phyloP scores from a whole-genome alignment of 2,113 vertebrate genomes.

The Aspiorhynchus laticeps region DNA sequence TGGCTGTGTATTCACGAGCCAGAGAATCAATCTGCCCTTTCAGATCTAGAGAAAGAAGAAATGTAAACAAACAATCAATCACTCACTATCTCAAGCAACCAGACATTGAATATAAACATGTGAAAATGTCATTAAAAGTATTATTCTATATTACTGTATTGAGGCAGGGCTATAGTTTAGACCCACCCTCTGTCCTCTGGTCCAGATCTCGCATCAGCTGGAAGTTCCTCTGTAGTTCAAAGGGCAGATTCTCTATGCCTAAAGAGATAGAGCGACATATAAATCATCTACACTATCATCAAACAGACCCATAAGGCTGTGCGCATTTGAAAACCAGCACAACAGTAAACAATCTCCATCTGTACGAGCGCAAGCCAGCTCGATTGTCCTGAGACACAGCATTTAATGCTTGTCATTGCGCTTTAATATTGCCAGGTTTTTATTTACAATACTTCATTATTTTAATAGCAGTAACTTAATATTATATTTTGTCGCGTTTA shows the following conservation, averaged over 20 bases:
- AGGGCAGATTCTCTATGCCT: slow-evolving; percentile 90
- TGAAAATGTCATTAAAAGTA: not conserved
- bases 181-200: slow-evolving; percentile 86
- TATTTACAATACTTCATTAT: not conserved
- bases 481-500: not conserved
- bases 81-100: not conserved
- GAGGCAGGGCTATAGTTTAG: not conserved
- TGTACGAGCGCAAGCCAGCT: not conserved
- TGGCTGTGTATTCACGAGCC: slow-evolving; percentile 86
- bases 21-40: slow-evolving; percentile 88
- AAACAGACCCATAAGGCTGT: not conserved
- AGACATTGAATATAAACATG: not conserved
- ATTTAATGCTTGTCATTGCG: not conserved
- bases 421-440: not conserved
- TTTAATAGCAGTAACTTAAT: not conserved
- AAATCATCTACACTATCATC: not conserved
- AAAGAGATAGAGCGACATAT: slow-evolving; percentile 12
- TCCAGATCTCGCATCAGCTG: slow-evolving; percentile 89
- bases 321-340: not conserved
- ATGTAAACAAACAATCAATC: not conserved
- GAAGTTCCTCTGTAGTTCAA: slow-evolving; percentile 89
- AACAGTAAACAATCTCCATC: not conserved
- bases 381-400: not conserved
- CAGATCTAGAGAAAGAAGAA: slow-evolving; percentile 77
- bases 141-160: not conserved